These are phyloP conservation scores for Siniperca knerii DNA, from an alignment of 2,113 vertebrate species.

Conservation along the genomic window DNA sequence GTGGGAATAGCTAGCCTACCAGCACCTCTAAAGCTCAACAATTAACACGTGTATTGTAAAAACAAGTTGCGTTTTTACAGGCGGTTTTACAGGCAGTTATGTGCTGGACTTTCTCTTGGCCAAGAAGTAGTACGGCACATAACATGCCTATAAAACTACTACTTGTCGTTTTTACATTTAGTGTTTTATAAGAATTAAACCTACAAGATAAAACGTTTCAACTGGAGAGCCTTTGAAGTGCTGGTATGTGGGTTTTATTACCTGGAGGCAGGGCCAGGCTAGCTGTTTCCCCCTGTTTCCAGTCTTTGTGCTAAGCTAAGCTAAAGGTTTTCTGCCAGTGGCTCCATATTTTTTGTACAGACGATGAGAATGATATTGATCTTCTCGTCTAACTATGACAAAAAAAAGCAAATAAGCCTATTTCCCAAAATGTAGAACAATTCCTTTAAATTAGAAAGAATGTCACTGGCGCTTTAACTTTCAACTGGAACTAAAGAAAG, in stretches of 20 bases:
- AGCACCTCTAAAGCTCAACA: background rate
- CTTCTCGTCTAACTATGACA: background rate
- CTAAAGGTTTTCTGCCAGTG: background rate
- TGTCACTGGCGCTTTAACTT: constrained; percentile 41
- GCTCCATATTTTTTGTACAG: background rate
- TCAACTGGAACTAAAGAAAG: constrained; percentile 41
- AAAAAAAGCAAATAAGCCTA: background rate
- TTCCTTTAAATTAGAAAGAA: constrained; percentile 39
- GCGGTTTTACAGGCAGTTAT: too few relatives aligned
- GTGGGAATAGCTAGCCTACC: background rate
- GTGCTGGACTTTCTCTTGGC: too few relatives aligned
- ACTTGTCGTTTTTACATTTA: background rate
- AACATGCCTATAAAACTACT: background rate
- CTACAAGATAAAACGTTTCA: background rate
- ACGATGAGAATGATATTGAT: background rate
- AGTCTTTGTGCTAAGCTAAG: background rate
- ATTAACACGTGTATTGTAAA: too few relatives aligned
- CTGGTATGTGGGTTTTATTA: background rate
- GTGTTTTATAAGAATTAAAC: background rate
- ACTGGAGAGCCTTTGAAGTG: background rate
- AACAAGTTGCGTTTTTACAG: background rate
- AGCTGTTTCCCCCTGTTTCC: background rate
- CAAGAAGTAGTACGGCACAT: background rate
- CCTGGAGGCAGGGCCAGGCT: background rate
- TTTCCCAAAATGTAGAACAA: constrained; percentile 8